These are phyloP conservation scores for Apotomis capreana DNA, from an alignment of 2,888 invertebrate species.

Conservation along the genomic window DNA sequence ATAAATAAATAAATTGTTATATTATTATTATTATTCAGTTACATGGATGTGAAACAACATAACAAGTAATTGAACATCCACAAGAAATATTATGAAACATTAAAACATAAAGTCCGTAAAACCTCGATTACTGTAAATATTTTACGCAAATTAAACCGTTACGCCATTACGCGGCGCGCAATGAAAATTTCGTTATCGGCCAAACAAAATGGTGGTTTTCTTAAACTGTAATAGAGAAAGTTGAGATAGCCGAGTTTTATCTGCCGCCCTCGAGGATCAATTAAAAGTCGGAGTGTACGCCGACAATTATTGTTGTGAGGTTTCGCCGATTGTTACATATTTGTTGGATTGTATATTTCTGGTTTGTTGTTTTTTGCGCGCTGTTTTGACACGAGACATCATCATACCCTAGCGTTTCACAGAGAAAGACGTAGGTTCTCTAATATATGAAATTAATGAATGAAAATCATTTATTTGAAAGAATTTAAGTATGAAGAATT, in stretches of 20 bases:
- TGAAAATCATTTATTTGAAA: too few species aligned
- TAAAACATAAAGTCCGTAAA: slow-evolving; percentile 28
- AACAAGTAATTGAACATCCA: neutral
- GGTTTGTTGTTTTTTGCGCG: neutral
- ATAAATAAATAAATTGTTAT: too few species aligned
- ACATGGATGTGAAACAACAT: too few species aligned
- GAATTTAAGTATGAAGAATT: too few species aligned
- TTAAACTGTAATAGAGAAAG: slow-evolving; percentile 83
- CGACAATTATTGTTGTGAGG: slow-evolving; percentile 74
- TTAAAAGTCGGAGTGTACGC: slow-evolving; percentile 79
- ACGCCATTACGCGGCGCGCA: slow-evolving; percentile 46
- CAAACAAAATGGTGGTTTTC: slow-evolving; percentile 76
- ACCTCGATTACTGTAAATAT: slow-evolving; percentile 36
- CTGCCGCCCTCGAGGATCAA: slow-evolving; percentile 83
- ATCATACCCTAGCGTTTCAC: neutral
- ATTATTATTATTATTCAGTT: too few species aligned
- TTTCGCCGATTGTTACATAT: slow-evolving; percentile 17
- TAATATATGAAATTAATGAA: too few species aligned
- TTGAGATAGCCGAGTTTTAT: slow-evolving; percentile 80
- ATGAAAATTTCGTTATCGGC: slow-evolving; percentile 78
- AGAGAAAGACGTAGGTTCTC: too few species aligned
- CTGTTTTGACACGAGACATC: neutral
- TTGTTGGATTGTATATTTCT: slow-evolving; percentile 12
- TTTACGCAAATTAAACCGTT: slow-evolving; percentile 40
- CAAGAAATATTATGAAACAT: slow-evolving; percentile 27